A percentile compares a stretch with the other conserved stretches of the same genome.
Evolutionary conservation across 1,140 invertebrate genomes (phyloP).

Genomic region (Drosophila paulistorum): DNA sequence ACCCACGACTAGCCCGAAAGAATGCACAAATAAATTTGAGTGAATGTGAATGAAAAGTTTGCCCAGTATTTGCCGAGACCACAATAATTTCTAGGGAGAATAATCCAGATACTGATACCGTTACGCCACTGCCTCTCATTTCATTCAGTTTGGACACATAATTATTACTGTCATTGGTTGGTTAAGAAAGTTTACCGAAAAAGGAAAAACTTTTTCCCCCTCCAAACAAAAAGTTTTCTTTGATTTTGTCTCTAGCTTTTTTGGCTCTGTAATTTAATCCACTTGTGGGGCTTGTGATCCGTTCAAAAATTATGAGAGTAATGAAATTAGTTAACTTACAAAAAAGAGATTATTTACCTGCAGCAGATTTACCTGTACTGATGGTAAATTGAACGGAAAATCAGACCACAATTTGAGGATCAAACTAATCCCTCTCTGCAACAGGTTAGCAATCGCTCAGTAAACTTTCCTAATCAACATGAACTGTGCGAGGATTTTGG

Average conservation of each 20-base stretch:
- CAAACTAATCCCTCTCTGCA: neutral
- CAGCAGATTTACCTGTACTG: neutral
- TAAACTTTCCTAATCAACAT: constrained; percentile 14
- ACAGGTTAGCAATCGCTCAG: constrained; percentile 2
- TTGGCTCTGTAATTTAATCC: constrained; percentile 40
- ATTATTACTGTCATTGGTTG: constrained; percentile 6
- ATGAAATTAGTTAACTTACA: constrained; percentile 39
- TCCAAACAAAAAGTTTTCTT: constrained; percentile 31
- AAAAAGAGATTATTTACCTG: constrained; percentile 37
- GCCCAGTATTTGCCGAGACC: neutral
- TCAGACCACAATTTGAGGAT: neutral
- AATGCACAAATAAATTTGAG: constrained; percentile 5
- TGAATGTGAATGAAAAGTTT: neutral
- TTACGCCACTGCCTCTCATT: neutral
- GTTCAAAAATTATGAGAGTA: constrained; percentile 51
- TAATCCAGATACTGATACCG: neutral
- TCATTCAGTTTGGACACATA: constrained; percentile 12
- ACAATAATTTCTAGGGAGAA: neutral
- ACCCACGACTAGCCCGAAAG: constrained; percentile 23
- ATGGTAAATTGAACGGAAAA: neutral
- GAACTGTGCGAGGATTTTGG: constrained; percentile 2
- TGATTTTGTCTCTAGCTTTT: constrained; percentile 25
- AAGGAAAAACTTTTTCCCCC: constrained; percentile 46
- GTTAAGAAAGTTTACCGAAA: constrained; percentile 36
- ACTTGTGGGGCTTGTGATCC: constrained; percentile 56